Conservation (phyloP, 2,797 vertebrate species). For the Micromesistius poutassou region DNA sequence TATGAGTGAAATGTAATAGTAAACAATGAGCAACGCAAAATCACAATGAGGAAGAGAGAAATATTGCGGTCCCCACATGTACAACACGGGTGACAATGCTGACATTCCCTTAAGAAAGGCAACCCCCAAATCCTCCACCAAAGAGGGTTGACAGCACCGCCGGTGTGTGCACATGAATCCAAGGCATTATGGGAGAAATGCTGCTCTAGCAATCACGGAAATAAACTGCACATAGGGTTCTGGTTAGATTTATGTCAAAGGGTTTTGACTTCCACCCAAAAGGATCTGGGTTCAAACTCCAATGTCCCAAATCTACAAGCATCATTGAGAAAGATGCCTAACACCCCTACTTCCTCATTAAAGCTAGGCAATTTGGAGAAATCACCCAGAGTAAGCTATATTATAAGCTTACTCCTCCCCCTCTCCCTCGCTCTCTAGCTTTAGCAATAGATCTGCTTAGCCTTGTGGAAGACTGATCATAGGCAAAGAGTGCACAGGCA, state of each 20-base stretch:
- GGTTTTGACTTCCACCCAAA: background rate
- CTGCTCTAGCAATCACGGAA: background rate
- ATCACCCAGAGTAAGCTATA: too few relatives aligned
- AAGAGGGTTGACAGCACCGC: background rate
- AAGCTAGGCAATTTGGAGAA: too few relatives aligned
- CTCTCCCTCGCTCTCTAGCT: too few relatives aligned
- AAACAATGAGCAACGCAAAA: background rate
- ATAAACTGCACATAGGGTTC: background rate
- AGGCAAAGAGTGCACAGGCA: too few relatives aligned
- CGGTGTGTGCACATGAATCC: background rate
- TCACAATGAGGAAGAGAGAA: background rate
- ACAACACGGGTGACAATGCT: too few relatives aligned
- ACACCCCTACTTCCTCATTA: too few relatives aligned
- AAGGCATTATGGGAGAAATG: background rate
- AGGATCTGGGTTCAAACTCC: background rate
- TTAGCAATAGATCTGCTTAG: too few relatives aligned
- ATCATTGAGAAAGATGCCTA: too few relatives aligned
- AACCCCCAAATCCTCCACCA: background rate
- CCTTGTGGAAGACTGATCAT: too few relatives aligned
- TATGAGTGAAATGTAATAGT: background rate
- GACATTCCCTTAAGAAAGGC: background rate
- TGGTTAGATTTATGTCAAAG: background rate
- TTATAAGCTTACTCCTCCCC: too few relatives aligned
- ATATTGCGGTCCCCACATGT: background rate
- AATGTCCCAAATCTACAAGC: background rate